Evolutionary conservation across 2,797 vertebrate genomes (phyloP).

Genomic region (Mastacembelus armatus): DNA sequence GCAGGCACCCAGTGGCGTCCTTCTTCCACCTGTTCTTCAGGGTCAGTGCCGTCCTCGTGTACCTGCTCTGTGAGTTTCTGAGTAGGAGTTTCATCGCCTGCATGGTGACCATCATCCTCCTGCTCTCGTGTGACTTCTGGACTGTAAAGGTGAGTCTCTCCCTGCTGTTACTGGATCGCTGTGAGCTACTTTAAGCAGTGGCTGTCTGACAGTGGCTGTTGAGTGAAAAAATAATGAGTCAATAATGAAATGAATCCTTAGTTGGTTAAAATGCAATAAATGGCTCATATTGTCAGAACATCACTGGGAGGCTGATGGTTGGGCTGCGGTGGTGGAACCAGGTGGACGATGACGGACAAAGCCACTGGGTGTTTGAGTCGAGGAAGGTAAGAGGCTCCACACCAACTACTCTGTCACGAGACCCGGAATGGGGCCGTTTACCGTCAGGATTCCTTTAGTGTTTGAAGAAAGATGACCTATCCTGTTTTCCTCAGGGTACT

Average conservation of each 20-base stretch:
- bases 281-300: slow-evolving; percentile 84
- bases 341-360: slow-evolving; percentile 95
- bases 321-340: slow-evolving; percentile 98
- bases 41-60: slow-evolving; percentile 88
- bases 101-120: slow-evolving; percentile 95
- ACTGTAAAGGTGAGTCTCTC: slow-evolving; percentile 88
- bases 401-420: neutral
- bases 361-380: slow-evolving; percentile 95
- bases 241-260: neutral
- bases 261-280: too few species aligned
- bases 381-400: slow-evolving; percentile 84
- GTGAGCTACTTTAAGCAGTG: neutral
- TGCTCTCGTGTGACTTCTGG: slow-evolving; percentile 98
- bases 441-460: neutral
- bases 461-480: slow-evolving; percentile 44
- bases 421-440: neutral
- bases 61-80: slow-evolving; percentile 90
- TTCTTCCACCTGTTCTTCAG: slow-evolving; percentile 98
- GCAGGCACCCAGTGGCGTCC: slow-evolving; percentile 93
- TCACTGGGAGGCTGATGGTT: slow-evolving; percentile 94
- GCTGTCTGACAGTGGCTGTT: too few species aligned
- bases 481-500: slow-evolving; percentile 74
- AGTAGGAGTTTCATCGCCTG: slow-evolving; percentile 91
- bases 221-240: neutral
- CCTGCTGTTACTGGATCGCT: neutral